A percentile compares a stretch with the other conserved stretches of the same genome.
phyloP scores from a whole-genome alignment of 2,797 vertebrate species.

The Pitangus sulphuratus region DNA sequence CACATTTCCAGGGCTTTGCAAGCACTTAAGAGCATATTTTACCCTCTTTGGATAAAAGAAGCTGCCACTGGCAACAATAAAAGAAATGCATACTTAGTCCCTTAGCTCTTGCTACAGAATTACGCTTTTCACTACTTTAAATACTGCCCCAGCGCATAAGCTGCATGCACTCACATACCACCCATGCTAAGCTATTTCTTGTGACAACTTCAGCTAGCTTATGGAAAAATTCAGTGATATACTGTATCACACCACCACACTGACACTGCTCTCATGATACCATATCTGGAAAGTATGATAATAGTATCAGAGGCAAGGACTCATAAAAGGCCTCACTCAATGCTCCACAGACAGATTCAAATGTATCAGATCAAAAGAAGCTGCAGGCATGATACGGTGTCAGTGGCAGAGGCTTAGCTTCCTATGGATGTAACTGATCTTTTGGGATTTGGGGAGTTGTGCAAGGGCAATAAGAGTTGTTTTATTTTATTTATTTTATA shows the following conservation, averaged over 20 bases:
- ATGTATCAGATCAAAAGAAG: background rate
- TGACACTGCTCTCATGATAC: background rate
- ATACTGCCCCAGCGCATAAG: background rate
- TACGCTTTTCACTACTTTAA: constrained; percentile 20
- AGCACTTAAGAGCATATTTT: background rate
- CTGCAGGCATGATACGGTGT: background rate
- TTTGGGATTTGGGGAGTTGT: constrained; percentile 15
- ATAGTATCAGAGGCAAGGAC: constrained; percentile 4
- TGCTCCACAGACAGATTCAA: background rate
- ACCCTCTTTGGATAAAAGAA: constrained; percentile 26
- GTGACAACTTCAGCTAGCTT: constrained; percentile 20
- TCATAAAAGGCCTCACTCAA: background rate
- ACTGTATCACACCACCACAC: background rate
- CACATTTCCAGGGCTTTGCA: constrained; percentile 8
- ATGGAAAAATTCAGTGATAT: background rate
- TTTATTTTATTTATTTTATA: no score
- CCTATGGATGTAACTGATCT: background rate
- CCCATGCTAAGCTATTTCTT: constrained; percentile 34
- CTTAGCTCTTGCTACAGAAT: background rate
- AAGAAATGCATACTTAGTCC: background rate
- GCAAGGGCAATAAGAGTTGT: constrained; percentile 5
- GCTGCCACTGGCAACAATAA: background rate
- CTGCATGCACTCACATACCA: background rate
- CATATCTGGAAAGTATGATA: constrained; percentile 8
- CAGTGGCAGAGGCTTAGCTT: background rate